phyloP scores from a whole-genome alignment of 1,140 invertebrate genomes.

The Rhynchophorus ferrugineus region DNA sequence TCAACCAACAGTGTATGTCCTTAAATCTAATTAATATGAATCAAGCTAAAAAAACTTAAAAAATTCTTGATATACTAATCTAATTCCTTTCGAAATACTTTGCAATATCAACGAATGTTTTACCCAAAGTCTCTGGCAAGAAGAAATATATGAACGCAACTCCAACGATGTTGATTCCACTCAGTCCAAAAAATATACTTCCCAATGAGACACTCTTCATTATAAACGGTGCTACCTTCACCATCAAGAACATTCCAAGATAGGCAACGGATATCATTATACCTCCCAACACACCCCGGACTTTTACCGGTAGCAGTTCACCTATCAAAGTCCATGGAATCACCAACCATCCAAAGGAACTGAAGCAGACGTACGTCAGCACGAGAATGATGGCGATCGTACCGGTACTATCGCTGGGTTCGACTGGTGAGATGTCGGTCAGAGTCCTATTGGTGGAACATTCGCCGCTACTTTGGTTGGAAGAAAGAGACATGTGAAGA shows the following conservation, averaged over 20 bases:
- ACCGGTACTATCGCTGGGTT: slow-evolving; percentile 4
- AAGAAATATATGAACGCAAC: slow-evolving; percentile 52
- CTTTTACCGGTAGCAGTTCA: slow-evolving; percentile 46
- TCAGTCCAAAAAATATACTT: slow-evolving; percentile 56
- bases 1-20: too few species aligned
- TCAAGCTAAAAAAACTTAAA: too few species aligned
- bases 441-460: neutral
- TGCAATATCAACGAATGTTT: slow-evolving; percentile 51
- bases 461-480: neutral
- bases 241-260: slow-evolving; percentile 55
- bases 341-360: slow-evolving; percentile 47
- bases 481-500: slow-evolving; percentile 40
- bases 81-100: slow-evolving; percentile 11
- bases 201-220: slow-evolving; percentile 45
- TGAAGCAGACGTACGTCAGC: slow-evolving; percentile 46
- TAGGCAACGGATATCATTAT: slow-evolving; percentile 54
- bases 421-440: neutral
- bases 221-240: slow-evolving; percentile 54
- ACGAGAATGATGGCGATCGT: slow-evolving; percentile 28
- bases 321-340: slow-evolving; percentile 59
- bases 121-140: slow-evolving; percentile 68
- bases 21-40: too few species aligned
- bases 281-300: slow-evolving; percentile 47
- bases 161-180: slow-evolving; percentile 49
- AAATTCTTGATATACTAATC: too few species aligned